These are phyloP conservation scores for Autographa pulchrina DNA, from an alignment of 2,888 invertebrate genomes.

Conservation along the genomic window DNA sequence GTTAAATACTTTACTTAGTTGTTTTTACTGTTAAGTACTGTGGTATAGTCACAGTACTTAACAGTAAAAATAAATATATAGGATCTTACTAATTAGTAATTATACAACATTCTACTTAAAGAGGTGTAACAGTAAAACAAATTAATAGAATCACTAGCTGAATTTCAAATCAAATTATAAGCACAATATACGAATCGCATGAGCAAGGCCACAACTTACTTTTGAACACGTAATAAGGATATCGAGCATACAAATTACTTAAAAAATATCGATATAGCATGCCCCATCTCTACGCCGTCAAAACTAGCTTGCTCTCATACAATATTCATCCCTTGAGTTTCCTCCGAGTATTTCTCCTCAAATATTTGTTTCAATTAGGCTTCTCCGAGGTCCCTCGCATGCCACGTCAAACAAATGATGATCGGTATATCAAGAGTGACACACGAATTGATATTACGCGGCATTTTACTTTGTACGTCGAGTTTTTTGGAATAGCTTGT, in stretches of 20 bases:
- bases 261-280: constrained; percentile 39
- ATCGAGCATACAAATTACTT: background rate
- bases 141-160: too few relatives aligned
- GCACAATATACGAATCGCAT: too few relatives aligned
- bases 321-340: constrained; percentile 43
- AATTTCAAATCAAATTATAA: too few relatives aligned
- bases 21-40: too few relatives aligned
- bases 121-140: too few relatives aligned
- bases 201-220: too few relatives aligned
- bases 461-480: constrained; percentile 36
- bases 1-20: too few relatives aligned
- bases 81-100: too few relatives aligned
- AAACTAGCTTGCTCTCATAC: constrained; percentile 36
- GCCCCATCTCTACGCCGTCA: constrained; percentile 38
- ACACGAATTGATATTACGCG: constrained; percentile 60
- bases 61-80: too few relatives aligned
- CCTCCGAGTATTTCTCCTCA: constrained; percentile 72
- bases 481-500: constrained; percentile 33
- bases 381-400: constrained; percentile 70
- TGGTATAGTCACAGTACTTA: too few relatives aligned
- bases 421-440: constrained; percentile 78
- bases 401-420: constrained; percentile 80
- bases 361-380: constrained; percentile 88
- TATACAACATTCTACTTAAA: too few relatives aligned
- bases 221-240: too few relatives aligned